Evolutionary conservation across 2,797 vertebrate genomes (phyloP).

Genomic region (Cuculus canorus): DNA sequence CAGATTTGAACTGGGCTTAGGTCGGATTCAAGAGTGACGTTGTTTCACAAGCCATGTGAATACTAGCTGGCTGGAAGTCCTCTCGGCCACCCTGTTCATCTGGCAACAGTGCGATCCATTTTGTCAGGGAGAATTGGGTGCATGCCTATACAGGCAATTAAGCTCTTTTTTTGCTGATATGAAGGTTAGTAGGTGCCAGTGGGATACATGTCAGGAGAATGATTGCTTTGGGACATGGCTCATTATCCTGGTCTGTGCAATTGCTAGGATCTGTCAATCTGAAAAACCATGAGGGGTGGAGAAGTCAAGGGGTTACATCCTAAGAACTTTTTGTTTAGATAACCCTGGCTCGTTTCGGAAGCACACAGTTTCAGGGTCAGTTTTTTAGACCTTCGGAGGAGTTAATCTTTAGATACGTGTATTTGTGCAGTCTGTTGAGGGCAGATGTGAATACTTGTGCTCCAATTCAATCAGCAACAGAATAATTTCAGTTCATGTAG

Average conservation of each 20-base stretch:
- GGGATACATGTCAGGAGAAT: not conserved
- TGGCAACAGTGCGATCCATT: not conserved
- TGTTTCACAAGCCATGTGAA: not conserved
- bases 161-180: not conserved
- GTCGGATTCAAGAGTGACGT: not conserved
- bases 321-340: not conserved
- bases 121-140: not conserved
- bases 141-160: constrained; percentile 1
- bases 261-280: not conserved
- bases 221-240: not conserved
- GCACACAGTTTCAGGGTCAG: constrained; percentile 4
- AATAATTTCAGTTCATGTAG: not conserved
- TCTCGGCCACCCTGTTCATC: not conserved
- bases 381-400: not conserved
- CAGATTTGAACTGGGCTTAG: not conserved
- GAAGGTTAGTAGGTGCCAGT: not conserved
- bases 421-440: not conserved
- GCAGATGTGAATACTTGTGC: not conserved
- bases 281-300: not conserved
- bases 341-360: constrained; percentile 14
- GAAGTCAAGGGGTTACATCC: constrained; percentile 19
- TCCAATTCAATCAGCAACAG: not conserved
- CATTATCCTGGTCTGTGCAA: not conserved
- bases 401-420: not conserved
- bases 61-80: not conserved